Percentiles rank a stretch among this genome's conserved stretches.
These are phyloP conservation scores for Halichoerus grypus DNA, from an alignment of 2,113 vertebrate species.

Conservation along the genomic window DNA sequence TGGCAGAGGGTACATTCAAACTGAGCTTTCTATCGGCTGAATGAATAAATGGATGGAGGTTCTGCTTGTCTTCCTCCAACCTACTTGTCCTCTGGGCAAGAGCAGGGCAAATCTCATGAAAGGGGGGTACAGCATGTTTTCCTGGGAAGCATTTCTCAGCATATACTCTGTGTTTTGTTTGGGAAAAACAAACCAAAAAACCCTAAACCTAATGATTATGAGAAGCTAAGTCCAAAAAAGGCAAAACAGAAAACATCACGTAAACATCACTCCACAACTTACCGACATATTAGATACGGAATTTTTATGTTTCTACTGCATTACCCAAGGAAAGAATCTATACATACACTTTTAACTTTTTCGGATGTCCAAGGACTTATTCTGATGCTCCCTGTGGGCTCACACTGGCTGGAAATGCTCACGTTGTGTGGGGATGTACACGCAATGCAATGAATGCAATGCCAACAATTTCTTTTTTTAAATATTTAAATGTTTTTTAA, in stretches of 20 bases:
- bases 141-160: background rate
- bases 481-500: too few relatives aligned
- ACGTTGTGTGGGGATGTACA: rapidly evolving
- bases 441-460: background rate
- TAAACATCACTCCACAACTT: background rate
- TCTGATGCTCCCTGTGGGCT: background rate
- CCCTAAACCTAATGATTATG: background rate
- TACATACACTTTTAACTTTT: background rate
- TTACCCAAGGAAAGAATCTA: background rate
- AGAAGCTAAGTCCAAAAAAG: background rate
- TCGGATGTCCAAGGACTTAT: background rate
- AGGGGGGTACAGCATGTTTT: background rate
- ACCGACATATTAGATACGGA: background rate
- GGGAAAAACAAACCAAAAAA: background rate
- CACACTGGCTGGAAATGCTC: background rate
- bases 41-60: background rate
- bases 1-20: background rate
- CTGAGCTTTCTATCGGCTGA: too few relatives aligned
- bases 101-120: background rate
- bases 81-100: background rate
- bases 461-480: background rate
- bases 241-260: background rate
- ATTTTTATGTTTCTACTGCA: background rate
- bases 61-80: background rate
- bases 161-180: background rate